Conservation (phyloP, 2,113 vertebrate species). For the Chionodraco myersi region DNA sequence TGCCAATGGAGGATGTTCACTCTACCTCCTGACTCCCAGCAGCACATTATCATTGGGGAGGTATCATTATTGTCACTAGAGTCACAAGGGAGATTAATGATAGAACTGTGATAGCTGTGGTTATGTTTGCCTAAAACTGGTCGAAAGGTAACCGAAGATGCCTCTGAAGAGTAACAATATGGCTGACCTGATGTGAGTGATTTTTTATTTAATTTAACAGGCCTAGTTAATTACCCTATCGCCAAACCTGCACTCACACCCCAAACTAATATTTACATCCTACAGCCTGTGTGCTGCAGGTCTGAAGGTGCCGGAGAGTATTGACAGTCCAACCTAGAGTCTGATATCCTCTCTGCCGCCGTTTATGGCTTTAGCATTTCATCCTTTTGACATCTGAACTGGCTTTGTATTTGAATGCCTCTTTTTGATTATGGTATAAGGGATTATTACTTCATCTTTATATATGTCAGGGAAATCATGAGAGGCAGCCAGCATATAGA, state of each 20-base stretch:
- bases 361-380: constrained; percentile 13
- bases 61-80: no score
- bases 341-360: background rate
- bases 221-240: background rate
- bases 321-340: background rate
- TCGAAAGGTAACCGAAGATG: background rate
- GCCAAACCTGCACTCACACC: background rate
- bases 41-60: no score
- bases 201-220: background rate
- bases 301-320: background rate
- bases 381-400: constrained; percentile 37
- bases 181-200: background rate
- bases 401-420: constrained; percentile 22
- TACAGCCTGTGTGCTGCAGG: no score
- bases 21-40: no score
- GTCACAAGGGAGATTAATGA: no score
- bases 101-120: background rate
- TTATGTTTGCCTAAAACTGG: background rate
- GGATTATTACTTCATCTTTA: constrained; percentile 32
- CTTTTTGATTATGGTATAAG: constrained; percentile 21
- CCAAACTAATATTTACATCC: no score
- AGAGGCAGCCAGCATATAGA: background rate
- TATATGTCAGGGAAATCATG: background rate
- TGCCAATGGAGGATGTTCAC: no score
- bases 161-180: background rate